Percentiles rank a stretch among this genome's conserved stretches.
Conservation (phyloP, 2,888 invertebrate species). For the Amblyjoppa fuscipennis region DNA sequence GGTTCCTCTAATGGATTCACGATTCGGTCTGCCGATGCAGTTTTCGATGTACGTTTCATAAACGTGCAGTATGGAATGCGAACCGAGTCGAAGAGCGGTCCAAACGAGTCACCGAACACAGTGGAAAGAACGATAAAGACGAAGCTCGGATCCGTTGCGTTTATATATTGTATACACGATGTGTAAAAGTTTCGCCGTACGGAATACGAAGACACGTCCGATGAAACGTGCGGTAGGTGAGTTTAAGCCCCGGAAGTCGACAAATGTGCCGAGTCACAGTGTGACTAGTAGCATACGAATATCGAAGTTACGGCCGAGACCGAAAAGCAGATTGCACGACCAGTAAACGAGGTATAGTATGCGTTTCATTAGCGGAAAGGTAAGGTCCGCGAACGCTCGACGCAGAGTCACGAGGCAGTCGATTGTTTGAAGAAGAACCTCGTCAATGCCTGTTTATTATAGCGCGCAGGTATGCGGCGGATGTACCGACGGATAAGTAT, state of each 20-base stretch:
- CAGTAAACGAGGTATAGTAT: neutral
- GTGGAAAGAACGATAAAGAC: neutral
- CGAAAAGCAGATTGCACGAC: neutral
- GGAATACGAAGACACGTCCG: slow-evolving; percentile 8
- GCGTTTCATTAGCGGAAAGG: neutral
- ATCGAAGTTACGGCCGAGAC: neutral
- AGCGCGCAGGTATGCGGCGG: neutral
- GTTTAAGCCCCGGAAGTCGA: slow-evolving; percentile 58
- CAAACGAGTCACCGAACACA: neutral
- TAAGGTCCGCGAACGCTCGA: neutral
- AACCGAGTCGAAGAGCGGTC: neutral
- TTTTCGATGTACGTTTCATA: no score
- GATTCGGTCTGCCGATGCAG: neutral
- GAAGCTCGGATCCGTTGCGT: neutral
- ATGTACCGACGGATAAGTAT: slow-evolving; percentile 2
- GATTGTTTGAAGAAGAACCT: slow-evolving; percentile 5
- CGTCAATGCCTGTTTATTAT: neutral
- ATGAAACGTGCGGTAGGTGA: neutral
- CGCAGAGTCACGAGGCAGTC: neutral
- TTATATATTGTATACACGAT: neutral
- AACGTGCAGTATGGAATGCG: no score
- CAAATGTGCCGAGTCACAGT: slow-evolving; percentile 55
- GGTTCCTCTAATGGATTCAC: slow-evolving; percentile 34
- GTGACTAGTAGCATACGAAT: slow-evolving; percentile 17
- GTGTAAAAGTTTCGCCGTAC: neutral